These are phyloP conservation scores for Cirrhinus molitorella DNA, from an alignment of 2,797 vertebrate genomes.

Conservation along the genomic window DNA sequence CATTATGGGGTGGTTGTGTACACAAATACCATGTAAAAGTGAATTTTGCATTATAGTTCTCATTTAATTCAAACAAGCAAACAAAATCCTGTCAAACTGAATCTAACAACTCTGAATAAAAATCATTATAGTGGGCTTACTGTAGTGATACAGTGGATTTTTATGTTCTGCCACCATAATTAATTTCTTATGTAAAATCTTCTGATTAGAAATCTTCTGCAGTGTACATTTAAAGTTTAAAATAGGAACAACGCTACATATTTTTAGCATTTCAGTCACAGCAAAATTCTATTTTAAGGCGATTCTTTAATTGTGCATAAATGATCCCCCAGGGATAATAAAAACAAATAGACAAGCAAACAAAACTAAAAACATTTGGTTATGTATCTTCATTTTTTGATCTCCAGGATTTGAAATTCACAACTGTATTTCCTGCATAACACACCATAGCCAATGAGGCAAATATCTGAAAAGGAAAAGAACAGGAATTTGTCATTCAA, in stretches of 20 bases:
- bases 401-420: constrained; percentile 87
- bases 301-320: neutral
- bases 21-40: neutral
- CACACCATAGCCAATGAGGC: constrained; percentile 83
- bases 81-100: neutral
- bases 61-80: neutral
- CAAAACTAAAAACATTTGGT: neutral
- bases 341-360: neutral
- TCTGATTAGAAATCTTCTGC: neutral
- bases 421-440: constrained; percentile 87
- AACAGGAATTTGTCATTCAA: neutral
- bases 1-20: neutral
- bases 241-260: neutral
- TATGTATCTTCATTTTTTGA: constrained; percentile 68
- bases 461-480: constrained; percentile 71
- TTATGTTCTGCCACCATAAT: neutral
- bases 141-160: neutral
- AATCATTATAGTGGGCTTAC: neutral
- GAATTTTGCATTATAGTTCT: neutral
- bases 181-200: neutral
- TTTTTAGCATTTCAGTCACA: neutral
- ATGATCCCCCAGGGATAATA: neutral
- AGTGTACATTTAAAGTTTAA: neutral
- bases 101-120: neutral
- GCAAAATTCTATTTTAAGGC: neutral